Evolutionary conservation across 2,797 vertebrate genomes (phyloP), one percentile per base, ranked within the genome.

Genomic region (Protosalanx chinensis): DNA sequence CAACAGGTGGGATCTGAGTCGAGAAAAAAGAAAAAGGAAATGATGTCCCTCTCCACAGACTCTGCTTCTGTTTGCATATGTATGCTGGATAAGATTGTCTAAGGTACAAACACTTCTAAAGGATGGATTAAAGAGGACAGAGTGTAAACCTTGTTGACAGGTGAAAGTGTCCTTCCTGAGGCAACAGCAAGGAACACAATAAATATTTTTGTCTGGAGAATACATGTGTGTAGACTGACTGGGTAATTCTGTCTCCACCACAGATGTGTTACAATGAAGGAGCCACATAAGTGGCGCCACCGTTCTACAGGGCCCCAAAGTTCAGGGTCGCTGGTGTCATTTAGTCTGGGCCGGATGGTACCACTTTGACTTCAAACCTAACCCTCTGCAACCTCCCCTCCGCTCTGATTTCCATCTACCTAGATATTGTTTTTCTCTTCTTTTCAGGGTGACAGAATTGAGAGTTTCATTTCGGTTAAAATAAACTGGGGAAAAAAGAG

Each of bases 121-220:
- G 6, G 72, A 20, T 27, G 32, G 18, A 29, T n/a, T 73, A 63
- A 51, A 73, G 5, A 3, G 49, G 59, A 13, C 60, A n/a, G 56
- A 58, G 72, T 37, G 51, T 56, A 56, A n/a, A n/a, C 51, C 56
- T 6, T 85, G 79, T 82, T 86, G 79, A 78, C 29, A 51, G 46
- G 64, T 7, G 15, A 74, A 64, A 65, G 66, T 60, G 74, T 81
- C 71, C 78, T 78, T 68, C 67, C 61, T 32, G 1, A 2, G 0
- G 66, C 69, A 67, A 46, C 76, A 67, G 57, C 73, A 3, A 60
- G 41, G 18, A 75, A 72, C 69, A 83, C 77, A 78, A 82, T 87
- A 86, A 87, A 90, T 87, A 87, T 87, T 89, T 86, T 82, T 79
- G 18, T 75, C 79, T 65, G 23, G 70, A 65, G 73, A 84, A 87